Evolutionary conservation across 2,797 vertebrate species (phyloP).

Genomic region (Varecia variegata): DNA sequence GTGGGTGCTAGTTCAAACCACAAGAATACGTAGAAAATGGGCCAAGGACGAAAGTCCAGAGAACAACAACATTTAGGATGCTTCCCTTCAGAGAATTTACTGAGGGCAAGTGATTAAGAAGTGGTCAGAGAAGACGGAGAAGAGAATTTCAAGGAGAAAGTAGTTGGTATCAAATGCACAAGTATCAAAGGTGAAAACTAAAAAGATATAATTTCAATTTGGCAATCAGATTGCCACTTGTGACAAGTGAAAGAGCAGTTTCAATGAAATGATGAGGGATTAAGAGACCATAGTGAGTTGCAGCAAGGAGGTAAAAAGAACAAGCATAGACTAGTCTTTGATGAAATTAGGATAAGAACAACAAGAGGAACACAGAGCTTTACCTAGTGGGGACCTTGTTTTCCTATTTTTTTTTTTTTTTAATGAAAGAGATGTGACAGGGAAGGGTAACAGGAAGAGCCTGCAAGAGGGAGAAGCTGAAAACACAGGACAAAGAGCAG

Average conservation of each 20-base stretch:
- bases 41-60: neutral
- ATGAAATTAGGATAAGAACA: neutral
- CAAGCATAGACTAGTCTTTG: neutral
- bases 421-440: neutral
- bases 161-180: neutral
- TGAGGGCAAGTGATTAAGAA: neutral
- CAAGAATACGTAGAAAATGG: neutral
- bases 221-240: neutral
- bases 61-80: conserved; percentile 15
- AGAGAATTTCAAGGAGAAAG: conserved; percentile 3
- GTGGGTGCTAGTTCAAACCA: neutral
- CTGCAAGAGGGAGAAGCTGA: neutral
- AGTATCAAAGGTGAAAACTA: neutral
- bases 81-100: neutral
- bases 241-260: neutral
- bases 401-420: neutral
- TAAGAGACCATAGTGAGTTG: neutral
- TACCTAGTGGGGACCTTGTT: neutral
- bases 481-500: neutral
- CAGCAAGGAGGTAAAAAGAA: neutral
- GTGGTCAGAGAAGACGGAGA: neutral
- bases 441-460: neutral
- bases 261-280: neutral
- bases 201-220: neutral
- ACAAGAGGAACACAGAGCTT: neutral